Conservation (phyloP, 2,797 vertebrate species). For the Epinephelus malabaricus region DNA sequence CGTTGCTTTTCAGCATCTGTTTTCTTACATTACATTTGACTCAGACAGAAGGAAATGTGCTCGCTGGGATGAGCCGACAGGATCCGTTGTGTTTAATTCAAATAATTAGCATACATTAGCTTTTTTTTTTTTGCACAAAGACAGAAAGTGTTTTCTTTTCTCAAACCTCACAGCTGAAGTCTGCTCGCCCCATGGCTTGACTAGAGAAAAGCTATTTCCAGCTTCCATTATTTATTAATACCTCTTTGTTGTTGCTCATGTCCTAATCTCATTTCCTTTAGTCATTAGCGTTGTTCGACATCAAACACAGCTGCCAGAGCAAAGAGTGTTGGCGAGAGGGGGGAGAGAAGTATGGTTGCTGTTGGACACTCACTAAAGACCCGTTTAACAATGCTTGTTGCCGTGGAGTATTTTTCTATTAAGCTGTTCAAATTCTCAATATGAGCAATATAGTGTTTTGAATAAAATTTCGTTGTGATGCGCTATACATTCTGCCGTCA, state of each 20-base stretch:
- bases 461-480: constrained; percentile 42
- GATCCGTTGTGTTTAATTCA: constrained; percentile 49
- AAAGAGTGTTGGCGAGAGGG: constrained; percentile 26
- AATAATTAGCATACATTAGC: constrained; percentile 61
- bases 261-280: constrained; percentile 81
- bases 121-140: constrained; percentile 18
- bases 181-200: constrained; percentile 52
- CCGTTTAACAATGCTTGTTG: constrained; percentile 49
- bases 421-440: constrained; percentile 49
- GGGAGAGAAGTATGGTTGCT: constrained; percentile 52
- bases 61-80: constrained; percentile 47
- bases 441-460: constrained; percentile 14
- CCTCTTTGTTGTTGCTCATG: constrained; percentile 76
- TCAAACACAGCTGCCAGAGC: constrained; percentile 74
- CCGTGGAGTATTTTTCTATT: constrained; percentile 53
- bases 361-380: constrained; percentile 67
- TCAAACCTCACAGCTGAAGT: constrained; percentile 49
- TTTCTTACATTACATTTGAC: constrained; percentile 24
- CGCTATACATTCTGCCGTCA: neutral
- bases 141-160: constrained; percentile 40
- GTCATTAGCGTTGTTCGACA: constrained; percentile 80
- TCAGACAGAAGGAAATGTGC: constrained; percentile 15
- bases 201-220: constrained; percentile 71
- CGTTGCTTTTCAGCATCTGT: constrained; percentile 11
- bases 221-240: constrained; percentile 78